A percentile compares a stretch with the other conserved stretches of the same genome.
These are phyloP conservation scores for Leptinotarsa haldemani DNA, from an alignment of 2,888 invertebrate species.

Conservation along the genomic window DNA sequence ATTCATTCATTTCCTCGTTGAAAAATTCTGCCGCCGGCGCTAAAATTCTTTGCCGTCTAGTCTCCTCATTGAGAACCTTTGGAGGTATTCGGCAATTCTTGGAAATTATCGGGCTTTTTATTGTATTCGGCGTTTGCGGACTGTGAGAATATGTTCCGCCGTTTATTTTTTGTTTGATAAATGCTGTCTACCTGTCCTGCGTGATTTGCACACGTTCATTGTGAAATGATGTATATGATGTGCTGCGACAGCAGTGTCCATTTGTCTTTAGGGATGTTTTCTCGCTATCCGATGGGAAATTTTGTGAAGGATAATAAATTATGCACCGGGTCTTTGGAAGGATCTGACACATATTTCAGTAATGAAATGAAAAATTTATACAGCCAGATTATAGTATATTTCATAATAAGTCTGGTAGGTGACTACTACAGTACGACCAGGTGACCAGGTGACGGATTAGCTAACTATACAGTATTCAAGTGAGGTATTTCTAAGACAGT, in stretches of 20 bases:
- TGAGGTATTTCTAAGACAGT: too few relatives aligned
- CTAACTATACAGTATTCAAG: too few relatives aligned
- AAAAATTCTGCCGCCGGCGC: conserved; percentile 51
- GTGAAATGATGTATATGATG: conserved; percentile 17
- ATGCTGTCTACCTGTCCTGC: conserved; percentile 20
- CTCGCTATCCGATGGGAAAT: neutral
- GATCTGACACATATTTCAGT: neutral
- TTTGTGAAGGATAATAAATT: neutral
- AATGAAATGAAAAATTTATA: too few relatives aligned
- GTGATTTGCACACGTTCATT: conserved; percentile 19
- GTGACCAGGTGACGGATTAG: too few relatives aligned
- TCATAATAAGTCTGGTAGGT: too few relatives aligned
- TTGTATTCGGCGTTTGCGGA: conserved; percentile 32
- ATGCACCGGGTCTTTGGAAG: neutral
- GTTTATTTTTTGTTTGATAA: conserved; percentile 12
- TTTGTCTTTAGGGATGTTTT: conserved; percentile 7
- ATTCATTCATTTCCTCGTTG: conserved; percentile 34
- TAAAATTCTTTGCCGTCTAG: conserved; percentile 53
- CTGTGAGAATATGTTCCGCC: conserved; percentile 18
- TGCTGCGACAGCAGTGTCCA: neutral
- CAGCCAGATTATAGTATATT: too few relatives aligned
- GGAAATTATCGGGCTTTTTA: conserved; percentile 37
- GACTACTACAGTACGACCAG: too few relatives aligned
- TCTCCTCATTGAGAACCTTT: conserved; percentile 43
- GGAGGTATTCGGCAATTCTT: conserved; percentile 39